phyloP scores from a whole-genome alignment of 2,888 invertebrate genomes.

The Caenorhabditis auriculariae region DNA sequence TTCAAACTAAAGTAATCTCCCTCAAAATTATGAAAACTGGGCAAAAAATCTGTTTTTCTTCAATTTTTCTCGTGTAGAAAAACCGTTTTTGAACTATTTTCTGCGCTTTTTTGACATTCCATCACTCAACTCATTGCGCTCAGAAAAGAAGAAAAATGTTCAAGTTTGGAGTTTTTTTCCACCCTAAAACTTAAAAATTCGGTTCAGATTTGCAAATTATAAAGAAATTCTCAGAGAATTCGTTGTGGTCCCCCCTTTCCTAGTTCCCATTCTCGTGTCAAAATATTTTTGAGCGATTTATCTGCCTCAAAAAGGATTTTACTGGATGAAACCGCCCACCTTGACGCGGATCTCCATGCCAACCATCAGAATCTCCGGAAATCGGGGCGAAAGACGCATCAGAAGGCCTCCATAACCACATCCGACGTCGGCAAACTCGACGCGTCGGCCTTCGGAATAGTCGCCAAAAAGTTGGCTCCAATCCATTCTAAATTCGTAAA shows the following conservation, averaged over 20 bases:
- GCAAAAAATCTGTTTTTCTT: no score
- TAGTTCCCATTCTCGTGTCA: not conserved
- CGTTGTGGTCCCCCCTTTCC: not conserved
- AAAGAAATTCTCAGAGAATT: not conserved
- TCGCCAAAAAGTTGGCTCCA: slow-evolving; percentile 77
- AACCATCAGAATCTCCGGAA: slow-evolving; percentile 82
- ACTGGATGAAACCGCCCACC: slow-evolving; percentile 68
- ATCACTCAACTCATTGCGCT: no score
- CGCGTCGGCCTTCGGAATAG: slow-evolving; percentile 61
- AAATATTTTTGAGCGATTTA: not conserved
- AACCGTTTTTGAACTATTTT: no score
- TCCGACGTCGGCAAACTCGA: slow-evolving; percentile 93
- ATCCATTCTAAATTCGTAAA: slow-evolving; percentile 73
- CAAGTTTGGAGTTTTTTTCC: no score
- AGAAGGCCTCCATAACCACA: slow-evolving; percentile 44
- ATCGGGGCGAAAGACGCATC: slow-evolving; percentile 86
- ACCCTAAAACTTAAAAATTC: no score
- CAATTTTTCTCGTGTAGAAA: no score
- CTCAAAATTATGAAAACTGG: no score
- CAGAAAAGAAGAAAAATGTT: no score
- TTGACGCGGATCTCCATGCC: slow-evolving; percentile 98
- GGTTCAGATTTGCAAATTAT: slow-evolving; percentile 1
- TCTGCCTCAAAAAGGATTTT: not conserved
- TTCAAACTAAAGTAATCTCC: no score
- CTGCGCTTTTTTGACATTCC: no score